These are phyloP conservation scores for Ibycter americanus DNA, from an alignment of 2,797 vertebrate genomes.

Conservation along the genomic window DNA sequence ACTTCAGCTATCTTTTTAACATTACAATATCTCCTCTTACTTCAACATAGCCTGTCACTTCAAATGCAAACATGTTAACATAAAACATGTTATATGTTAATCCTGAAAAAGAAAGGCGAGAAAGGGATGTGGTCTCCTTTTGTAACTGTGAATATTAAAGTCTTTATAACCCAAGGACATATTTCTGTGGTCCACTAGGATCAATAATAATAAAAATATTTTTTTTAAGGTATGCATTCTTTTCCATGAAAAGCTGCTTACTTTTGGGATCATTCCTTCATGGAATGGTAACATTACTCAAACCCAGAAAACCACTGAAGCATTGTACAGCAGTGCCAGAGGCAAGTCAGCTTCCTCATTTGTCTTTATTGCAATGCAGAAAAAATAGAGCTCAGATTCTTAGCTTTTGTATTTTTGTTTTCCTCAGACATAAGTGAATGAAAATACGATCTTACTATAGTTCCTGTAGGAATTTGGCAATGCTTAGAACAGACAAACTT, in stretches of 20 bases:
- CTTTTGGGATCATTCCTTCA: not conserved
- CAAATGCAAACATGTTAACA: not conserved
- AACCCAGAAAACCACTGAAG: not conserved
- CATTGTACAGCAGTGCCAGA: not conserved
- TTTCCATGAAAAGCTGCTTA: not conserved
- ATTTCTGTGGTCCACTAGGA: not conserved
- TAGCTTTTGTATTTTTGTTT: slow-evolving; percentile 9
- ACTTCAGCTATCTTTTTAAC: not conserved
- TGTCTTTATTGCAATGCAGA: not conserved
- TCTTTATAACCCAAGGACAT: not conserved
- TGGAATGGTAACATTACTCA: not conserved
- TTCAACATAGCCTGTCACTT: not conserved
- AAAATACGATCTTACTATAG: not conserved
- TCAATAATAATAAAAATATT: not conserved
- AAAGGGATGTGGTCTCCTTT: not conserved
- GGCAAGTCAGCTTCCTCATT: not conserved
- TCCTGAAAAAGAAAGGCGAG: not conserved
- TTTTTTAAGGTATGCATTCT: not conserved
- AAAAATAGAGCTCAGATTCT: slow-evolving; percentile 6
- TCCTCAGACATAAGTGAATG: not conserved
- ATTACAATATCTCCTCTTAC: not conserved
- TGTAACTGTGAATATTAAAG: not conserved
- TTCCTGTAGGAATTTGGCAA: not conserved
- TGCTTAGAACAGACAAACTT: not conserved
- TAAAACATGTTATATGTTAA: not conserved